phyloP scores from a whole-genome alignment of 2,113 vertebrate species.

The Nymphicus hollandicus region DNA sequence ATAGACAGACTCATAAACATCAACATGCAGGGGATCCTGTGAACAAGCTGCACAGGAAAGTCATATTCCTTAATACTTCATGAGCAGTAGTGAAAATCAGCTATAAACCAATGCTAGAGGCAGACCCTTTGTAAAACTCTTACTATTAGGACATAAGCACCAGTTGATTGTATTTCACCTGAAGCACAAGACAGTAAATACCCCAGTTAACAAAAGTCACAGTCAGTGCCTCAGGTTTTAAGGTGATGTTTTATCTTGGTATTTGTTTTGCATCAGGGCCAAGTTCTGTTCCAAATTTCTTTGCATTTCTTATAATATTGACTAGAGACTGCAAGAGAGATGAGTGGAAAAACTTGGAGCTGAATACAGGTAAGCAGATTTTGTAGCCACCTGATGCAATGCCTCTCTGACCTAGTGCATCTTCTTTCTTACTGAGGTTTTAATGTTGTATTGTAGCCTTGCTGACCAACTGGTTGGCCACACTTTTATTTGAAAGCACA shows the following conservation, averaged over 20 bases:
- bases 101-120: background rate
- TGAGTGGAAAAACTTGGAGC: background rate
- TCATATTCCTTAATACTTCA: background rate
- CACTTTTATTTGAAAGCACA: background rate
- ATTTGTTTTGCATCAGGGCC: conserved; percentile 12
- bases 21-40: background rate
- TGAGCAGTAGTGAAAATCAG: background rate
- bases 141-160: background rate
- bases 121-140: background rate
- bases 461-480: background rate
- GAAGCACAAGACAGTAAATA: background rate
- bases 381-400: background rate
- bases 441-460: background rate
- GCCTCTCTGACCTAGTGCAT: background rate
- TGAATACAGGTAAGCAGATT: background rate
- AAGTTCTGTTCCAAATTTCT: conserved; percentile 7
- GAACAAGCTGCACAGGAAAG: background rate
- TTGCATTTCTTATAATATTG: background rate
- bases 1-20: background rate
- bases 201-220: background rate
- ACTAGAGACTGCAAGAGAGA: background rate
- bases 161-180: background rate
- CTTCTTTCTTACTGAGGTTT: background rate
- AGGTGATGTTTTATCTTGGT: background rate
- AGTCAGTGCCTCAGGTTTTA: background rate